Percentiles rank a stretch among this genome's conserved stretches.
These are phyloP conservation scores for Bucco capensis DNA, from an alignment of 2,113 vertebrate species.

Conservation along the genomic window DNA sequence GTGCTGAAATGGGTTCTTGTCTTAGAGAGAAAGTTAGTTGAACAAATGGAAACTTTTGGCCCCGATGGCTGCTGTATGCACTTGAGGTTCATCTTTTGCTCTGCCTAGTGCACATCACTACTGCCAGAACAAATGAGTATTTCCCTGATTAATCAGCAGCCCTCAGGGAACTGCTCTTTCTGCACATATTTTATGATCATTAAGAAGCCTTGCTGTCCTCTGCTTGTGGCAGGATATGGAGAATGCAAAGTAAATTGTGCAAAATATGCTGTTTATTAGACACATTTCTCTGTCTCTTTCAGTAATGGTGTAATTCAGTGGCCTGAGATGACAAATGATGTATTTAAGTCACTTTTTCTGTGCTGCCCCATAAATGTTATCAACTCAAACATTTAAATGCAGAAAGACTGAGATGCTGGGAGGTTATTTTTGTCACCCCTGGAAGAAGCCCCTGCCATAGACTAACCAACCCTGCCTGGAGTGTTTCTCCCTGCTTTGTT, in stretches of 20 bases:
- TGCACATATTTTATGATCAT: conserved; percentile 43
- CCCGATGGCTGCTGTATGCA: neutral
- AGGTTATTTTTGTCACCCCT: neutral
- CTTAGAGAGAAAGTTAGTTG: neutral
- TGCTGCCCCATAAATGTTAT: neutral
- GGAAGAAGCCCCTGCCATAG: neutral
- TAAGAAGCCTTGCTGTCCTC: conserved; percentile 7
- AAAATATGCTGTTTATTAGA: neutral
- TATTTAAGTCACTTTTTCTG: conserved; percentile 4
- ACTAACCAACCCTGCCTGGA: neutral
- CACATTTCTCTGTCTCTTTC: conserved; percentile 12
- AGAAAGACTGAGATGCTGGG: neutral
- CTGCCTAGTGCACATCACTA: conserved; percentile 9
- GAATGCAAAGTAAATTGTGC: conserved; percentile 33
- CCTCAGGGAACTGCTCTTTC: conserved; percentile 31
- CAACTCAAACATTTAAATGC: neutral
- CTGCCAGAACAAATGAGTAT: conserved; percentile 45
- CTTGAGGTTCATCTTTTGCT: conserved; percentile 17
- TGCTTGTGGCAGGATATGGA: neutral
- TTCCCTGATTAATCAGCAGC: conserved; percentile 51
- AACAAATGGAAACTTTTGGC: conserved; percentile 27
- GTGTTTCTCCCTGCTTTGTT: neutral
- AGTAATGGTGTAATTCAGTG: neutral
- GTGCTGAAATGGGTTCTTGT: neutral
- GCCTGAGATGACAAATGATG: neutral